Percentiles rank a stretch among this genome's conserved stretches.
These are phyloP conservation scores for Ceratina japonica DNA, from an alignment of 1,140 invertebrate genomes.

Conservation along the genomic window DNA sequence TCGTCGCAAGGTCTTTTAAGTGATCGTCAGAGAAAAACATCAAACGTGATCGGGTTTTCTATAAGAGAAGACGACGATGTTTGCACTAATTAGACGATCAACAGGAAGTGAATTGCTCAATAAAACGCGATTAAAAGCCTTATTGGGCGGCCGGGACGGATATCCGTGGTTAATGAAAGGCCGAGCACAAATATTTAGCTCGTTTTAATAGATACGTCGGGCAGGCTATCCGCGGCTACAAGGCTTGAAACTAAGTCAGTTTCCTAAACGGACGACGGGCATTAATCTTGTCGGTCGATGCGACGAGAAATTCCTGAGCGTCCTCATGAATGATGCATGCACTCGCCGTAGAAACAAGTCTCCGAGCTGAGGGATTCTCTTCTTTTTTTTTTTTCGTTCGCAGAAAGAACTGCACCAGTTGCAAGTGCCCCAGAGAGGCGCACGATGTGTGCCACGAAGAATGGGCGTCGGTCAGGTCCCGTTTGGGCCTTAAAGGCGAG, in stretches of 20 bases:
- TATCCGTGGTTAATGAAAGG: slow-evolving; percentile 55
- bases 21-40: neutral
- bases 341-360: neutral
- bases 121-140: slow-evolving; percentile 58
- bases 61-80: neutral
- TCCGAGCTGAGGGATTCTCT: neutral
- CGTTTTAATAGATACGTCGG: slow-evolving; percentile 29
- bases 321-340: slow-evolving; percentile 23
- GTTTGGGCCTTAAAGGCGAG: slow-evolving; percentile 86
- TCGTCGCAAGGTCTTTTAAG: neutral
- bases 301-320: neutral
- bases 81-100: slow-evolving; percentile 39
- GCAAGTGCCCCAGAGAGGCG: slow-evolving; percentile 91
- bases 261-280: neutral
- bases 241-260: neutral
- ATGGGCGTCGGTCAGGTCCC: slow-evolving; percentile 88
- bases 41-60: neutral
- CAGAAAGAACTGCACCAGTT: slow-evolving; percentile 92
- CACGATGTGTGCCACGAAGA: slow-evolving; percentile 95
- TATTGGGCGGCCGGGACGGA: neutral
- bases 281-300: slow-evolving; percentile 10
- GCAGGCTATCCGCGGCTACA: neutral
- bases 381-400: slow-evolving; percentile 52
- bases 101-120: slow-evolving; percentile 26
- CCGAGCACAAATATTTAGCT: slow-evolving; percentile 59